These are phyloP conservation scores for Xiphophorus maculatus DNA, from an alignment of 2,113 vertebrate species.

Conservation along the genomic window DNA sequence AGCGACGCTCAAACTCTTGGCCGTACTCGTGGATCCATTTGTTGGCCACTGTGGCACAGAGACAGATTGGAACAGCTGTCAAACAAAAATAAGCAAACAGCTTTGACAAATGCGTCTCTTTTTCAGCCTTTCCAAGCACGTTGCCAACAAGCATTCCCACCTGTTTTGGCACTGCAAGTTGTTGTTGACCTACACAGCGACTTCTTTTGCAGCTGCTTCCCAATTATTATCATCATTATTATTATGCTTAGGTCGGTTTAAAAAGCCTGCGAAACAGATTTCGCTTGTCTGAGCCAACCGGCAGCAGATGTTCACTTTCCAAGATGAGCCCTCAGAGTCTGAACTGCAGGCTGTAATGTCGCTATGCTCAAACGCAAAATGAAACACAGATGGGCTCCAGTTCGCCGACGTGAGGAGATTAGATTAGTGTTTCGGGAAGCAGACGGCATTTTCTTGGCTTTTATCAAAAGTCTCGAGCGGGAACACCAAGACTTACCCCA, in stretches of 20 bases:
- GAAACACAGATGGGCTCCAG: conserved; percentile 60
- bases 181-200: neutral
- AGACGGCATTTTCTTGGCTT: neutral
- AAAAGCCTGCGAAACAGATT: conserved; percentile 18
- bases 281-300: conserved; percentile 30
- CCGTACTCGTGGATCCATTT: conserved; percentile 95
- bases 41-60: conserved; percentile 87
- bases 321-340: conserved; percentile 34
- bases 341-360: conserved; percentile 38
- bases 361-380: conserved; percentile 42
- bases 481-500: conserved; percentile 85
- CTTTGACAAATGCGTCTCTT: neutral
- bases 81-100: neutral
- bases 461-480: neutral
- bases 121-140: neutral
- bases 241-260: conserved; percentile 30
- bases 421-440: neutral
- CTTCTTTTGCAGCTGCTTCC: conserved; percentile 36
- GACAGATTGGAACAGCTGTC: neutral
- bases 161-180: neutral
- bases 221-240: conserved; percentile 36
- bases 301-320: conserved; percentile 53
- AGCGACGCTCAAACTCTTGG: conserved; percentile 90
- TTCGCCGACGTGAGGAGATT: conserved; percentile 13
- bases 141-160: neutral